Evolutionary conservation across 2,113 vertebrate genomes (phyloP).

Genomic region (Talpa occidentalis): DNA sequence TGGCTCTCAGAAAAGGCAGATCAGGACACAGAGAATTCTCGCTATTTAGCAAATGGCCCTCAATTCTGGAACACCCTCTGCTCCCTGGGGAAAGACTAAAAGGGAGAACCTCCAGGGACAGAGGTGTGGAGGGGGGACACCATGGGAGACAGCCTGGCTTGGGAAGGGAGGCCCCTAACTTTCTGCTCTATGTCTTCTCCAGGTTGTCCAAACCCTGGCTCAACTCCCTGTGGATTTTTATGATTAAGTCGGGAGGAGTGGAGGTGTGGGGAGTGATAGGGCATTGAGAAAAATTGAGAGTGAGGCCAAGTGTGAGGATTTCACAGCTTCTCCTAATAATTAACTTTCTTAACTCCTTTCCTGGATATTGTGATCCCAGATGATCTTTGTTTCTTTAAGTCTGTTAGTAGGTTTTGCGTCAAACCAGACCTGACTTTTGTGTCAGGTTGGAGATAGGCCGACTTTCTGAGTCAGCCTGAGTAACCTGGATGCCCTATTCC

Average conservation of each 20-base stretch:
- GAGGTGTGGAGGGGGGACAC: neutral
- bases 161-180: neutral
- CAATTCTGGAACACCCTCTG: neutral
- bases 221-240: neutral
- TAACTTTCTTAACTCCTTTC: neutral
- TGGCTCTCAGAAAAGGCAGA: neutral
- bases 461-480: neutral
- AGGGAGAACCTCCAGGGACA: neutral
- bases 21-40: neutral
- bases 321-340: neutral
- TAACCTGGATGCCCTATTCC: neutral
- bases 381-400: neutral
- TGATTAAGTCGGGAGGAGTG: neutral
- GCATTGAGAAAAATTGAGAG: neutral
- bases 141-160: accelerated
- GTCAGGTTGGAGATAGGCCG: neutral
- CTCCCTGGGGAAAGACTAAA: neutral
- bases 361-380: neutral
- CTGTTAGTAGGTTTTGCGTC: neutral
- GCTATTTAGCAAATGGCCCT: too few relatives aligned
- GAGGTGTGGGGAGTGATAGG: neutral
- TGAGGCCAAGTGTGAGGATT: neutral
- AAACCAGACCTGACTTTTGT: neutral
- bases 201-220: neutral
- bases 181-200: accelerated